These are phyloP conservation scores for Wasmannia auropunctata DNA, from an alignment of 1,140 invertebrate genomes.

Conservation along the genomic window DNA sequence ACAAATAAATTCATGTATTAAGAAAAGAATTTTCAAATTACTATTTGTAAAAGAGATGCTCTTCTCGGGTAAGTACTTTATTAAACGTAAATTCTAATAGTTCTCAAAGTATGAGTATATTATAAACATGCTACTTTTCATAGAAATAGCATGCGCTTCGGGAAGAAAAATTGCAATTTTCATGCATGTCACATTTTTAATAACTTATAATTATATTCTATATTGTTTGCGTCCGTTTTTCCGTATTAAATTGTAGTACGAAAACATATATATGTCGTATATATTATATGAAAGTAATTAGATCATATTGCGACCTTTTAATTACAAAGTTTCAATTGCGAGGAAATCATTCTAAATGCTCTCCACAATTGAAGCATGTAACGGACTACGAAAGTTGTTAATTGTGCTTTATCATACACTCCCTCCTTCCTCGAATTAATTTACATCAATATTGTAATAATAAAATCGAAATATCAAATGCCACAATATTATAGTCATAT, in stretches of 20 bases:
- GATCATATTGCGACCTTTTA: not conserved
- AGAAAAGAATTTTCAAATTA: not conserved
- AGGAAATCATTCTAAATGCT: not conserved
- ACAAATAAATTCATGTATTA: not conserved
- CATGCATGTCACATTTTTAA: not conserved
- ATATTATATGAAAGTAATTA: not conserved
- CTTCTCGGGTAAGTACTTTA: not conserved
- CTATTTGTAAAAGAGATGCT: not conserved
- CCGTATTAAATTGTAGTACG: not conserved
- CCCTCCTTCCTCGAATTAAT: not conserved
- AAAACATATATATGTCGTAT: not conserved
- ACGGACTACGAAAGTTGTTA: conserved; percentile 7
- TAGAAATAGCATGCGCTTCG: not conserved
- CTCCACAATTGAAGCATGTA: not conserved
- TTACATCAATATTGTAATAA: not conserved
- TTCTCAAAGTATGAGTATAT: not conserved
- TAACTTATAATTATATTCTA: not conserved
- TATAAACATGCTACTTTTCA: not conserved
- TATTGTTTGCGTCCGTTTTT: not conserved
- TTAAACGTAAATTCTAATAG: not conserved
- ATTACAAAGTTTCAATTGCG: not conserved
- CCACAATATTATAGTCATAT: not conserved
- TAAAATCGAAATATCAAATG: not conserved
- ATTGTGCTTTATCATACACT: not conserved
- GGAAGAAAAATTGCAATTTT: not conserved